Conservation (phyloP, 2,888 invertebrate genomes). For the Leptopterna dolabrata region DNA sequence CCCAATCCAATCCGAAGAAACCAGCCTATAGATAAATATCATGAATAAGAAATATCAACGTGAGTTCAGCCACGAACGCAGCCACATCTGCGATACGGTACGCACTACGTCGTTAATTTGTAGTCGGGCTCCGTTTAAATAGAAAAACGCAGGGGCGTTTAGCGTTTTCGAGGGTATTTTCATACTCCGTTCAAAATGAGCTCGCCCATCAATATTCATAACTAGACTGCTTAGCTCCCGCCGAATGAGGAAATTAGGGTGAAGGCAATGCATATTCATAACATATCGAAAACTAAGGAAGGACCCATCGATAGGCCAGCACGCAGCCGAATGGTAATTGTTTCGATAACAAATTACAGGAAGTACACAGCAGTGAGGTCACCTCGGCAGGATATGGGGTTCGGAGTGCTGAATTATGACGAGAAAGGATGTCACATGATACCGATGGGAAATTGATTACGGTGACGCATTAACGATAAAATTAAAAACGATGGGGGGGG, state of each 20-base stretch:
- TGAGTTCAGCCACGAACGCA: too few species aligned
- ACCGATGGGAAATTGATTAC: constrained; percentile 53
- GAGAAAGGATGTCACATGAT: constrained; percentile 51
- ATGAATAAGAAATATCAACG: too few species aligned
- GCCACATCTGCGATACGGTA: too few species aligned
- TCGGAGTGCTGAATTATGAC: constrained; percentile 51
- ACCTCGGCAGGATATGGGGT: constrained; percentile 47
- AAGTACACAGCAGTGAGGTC: constrained; percentile 37
- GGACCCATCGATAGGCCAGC: constrained; percentile 18
- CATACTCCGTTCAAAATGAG: background rate
- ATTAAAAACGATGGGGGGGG: constrained; percentile 20
- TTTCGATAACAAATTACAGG: constrained; percentile 53
- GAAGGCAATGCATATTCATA: constrained; percentile 19
- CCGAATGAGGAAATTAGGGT: background rate
- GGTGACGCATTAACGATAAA: constrained; percentile 53
- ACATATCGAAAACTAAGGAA: constrained; percentile 38
- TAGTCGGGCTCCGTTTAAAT: too few species aligned
- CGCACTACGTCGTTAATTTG: too few species aligned
- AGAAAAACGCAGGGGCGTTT: background rate
- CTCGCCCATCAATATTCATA: constrained; percentile 38
- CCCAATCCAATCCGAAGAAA: too few species aligned
- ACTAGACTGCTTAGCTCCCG: background rate
- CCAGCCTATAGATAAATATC: too few species aligned
- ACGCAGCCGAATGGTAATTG: constrained; percentile 19
- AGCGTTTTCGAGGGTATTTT: background rate